Evolutionary conservation across 2,888 invertebrate species (phyloP), one percentile per base, ranked within the genome.

Genomic region (Volucella inanis): DNA sequence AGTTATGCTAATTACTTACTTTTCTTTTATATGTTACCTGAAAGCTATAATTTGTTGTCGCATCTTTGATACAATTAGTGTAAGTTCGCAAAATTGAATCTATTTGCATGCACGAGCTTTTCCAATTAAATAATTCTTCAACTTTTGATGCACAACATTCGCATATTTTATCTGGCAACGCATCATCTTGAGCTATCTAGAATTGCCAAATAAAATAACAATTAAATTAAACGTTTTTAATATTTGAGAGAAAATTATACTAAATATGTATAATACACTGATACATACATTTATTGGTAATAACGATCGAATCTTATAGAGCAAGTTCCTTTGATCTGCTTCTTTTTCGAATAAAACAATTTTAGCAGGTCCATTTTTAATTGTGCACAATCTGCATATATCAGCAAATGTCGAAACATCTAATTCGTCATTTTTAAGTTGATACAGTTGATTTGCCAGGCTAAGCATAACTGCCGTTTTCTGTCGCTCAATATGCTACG

Each of bases 271-370:
- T n/a, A n/a, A n/a, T n/a, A n/a, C n/a, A n/a, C n/a, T n/a, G n/a
- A n/a, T n/a, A 93, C 94, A 94, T 92, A 95, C 95, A 93, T 94
- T 94, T 90, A 94, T 93, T 80, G 95, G 94, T 90, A 95, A 93
- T 89, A 95, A 94, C 88, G 95, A 94, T 89, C 95, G 93, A 90
- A 95, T 93, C 91, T 95, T 95, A 90, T 94, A 95, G 78, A 95
- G 93, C 88, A 95, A 93, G 92, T 95, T 95, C 88, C 95, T 93
- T 90, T 95, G 95, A 90, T 95, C 95, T 68, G 95, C 94, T 90
- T 95, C 95, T 90, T 95, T 94, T 90, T 95, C 95, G 91, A 95
- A 95, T 90, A 95, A 94, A 90, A 95, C 94, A 88, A 95, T 93
- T 91, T 95, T 93, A 88, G 94, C 94, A 88, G 95, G 94, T 87